Conservation (phyloP, 2,797 vertebrate genomes). For the Poecilia picta region DNA sequence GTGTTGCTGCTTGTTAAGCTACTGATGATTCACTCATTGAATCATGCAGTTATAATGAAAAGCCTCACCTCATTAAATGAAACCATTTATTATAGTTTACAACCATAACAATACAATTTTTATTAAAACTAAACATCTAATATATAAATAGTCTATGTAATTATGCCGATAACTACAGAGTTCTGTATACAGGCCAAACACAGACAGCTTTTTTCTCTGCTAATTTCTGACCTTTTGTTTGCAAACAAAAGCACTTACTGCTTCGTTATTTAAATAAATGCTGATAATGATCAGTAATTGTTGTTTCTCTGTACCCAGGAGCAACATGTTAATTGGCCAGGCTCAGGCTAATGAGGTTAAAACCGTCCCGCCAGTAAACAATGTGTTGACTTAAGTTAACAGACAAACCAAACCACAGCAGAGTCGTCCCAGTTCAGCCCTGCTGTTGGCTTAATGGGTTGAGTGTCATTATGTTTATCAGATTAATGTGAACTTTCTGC, state of each 20-base stretch:
- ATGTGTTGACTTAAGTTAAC: conserved; percentile 42
- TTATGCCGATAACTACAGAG: background rate
- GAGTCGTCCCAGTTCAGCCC: conserved; percentile 17
- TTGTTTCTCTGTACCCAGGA: conserved; percentile 50
- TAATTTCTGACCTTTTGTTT: conserved; percentile 63
- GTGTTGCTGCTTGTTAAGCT: background rate
- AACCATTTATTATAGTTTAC: background rate
- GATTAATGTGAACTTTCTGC: background rate
- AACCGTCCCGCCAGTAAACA: conserved; percentile 60
- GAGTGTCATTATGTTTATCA: background rate
- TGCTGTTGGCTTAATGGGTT: conserved; percentile 10
- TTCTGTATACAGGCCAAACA: background rate
- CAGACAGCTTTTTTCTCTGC: conserved; percentile 9
- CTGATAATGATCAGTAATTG: conserved; percentile 68
- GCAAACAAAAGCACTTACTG: conserved; percentile 40
- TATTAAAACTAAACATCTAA: background rate
- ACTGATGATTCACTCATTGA: background rate
- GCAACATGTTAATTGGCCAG: conserved; percentile 60
- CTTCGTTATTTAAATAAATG: conserved; percentile 62
- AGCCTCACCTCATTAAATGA: background rate
- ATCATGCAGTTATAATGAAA: background rate
- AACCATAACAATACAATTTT: background rate
- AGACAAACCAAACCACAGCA: conserved; percentile 21
- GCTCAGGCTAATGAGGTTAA: conserved; percentile 58
- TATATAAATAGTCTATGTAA: background rate